phyloP scores from a whole-genome alignment of 1,140 invertebrate genomes.

The Glossosoma conforme region DNA sequence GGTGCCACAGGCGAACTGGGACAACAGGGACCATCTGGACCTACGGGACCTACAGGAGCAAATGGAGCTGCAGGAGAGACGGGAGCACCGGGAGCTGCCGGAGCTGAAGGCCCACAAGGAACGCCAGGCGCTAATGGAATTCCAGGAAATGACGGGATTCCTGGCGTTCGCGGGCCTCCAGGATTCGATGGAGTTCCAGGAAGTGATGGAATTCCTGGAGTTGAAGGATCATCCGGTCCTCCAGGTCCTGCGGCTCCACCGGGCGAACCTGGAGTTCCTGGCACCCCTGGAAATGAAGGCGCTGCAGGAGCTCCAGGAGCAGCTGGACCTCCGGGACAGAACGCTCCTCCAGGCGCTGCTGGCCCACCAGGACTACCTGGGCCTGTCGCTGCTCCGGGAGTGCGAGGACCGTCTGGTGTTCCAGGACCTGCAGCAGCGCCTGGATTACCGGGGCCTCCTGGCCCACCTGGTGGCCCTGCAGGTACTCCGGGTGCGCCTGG shows the following conservation, averaged over 20 bases:
- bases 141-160: slow-evolving; percentile 60
- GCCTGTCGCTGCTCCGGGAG: background rate
- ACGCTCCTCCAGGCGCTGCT: background rate
- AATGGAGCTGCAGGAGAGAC: too few relatives aligned
- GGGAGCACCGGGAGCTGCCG: slow-evolving; percentile 32
- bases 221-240: slow-evolving; percentile 50
- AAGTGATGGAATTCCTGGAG: slow-evolving; percentile 61
- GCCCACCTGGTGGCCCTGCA: too few relatives aligned
- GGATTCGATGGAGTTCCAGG: slow-evolving; percentile 56
- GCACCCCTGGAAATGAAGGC: background rate
- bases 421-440: slow-evolving; percentile 42
- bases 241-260: too few relatives aligned
- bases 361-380: background rate
- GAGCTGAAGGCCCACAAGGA: slow-evolving; percentile 46
- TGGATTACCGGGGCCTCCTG: too few relatives aligned
- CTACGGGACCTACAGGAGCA: too few relatives aligned
- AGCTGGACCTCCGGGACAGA: background rate
- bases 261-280: too few relatives aligned
- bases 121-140: too few relatives aligned
- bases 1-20: slow-evolving; percentile 41
- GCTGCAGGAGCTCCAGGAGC: background rate
- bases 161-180: too few relatives aligned
- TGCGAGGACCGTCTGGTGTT: background rate
- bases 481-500: too few relatives aligned
- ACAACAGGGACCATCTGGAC: slow-evolving; percentile 60